phyloP scores from a whole-genome alignment of 2,797 vertebrate genomes.

The Manis crassicaudata region DNA sequence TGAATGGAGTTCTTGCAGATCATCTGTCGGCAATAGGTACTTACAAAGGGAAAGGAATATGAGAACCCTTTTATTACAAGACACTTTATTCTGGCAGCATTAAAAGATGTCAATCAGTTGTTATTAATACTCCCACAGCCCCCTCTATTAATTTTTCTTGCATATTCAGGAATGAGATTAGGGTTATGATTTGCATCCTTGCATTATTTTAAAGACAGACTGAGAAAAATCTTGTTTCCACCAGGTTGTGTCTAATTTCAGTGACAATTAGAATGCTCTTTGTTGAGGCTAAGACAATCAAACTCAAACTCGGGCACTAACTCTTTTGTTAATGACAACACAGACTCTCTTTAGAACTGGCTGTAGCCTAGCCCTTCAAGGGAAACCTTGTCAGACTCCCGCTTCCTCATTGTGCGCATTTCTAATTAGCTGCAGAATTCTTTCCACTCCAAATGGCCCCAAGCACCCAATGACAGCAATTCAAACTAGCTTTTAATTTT shows the following conservation, averaged over 20 bases:
- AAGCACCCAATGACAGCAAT: slow-evolving; percentile 51
- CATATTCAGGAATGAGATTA: slow-evolving; percentile 48
- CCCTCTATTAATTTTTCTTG: slow-evolving; percentile 22
- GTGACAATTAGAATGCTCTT: background rate
- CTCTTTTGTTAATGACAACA: background rate
- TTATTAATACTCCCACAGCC: background rate
- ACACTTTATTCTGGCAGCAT: background rate
- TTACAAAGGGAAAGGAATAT: slow-evolving; percentile 11
- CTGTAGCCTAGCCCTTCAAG: background rate
- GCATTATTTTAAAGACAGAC: slow-evolving; percentile 46
- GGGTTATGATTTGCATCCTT: background rate
- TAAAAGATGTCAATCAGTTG: slow-evolving; percentile 21
- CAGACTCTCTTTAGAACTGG: background rate
- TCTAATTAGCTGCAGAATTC: slow-evolving; percentile 55
- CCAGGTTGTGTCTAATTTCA: background rate
- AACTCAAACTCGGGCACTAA: background rate
- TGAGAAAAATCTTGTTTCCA: background rate
- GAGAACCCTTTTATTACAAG: background rate
- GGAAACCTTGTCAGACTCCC: background rate
- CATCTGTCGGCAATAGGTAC: background rate
- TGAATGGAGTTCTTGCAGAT: background rate
- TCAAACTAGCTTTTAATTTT: slow-evolving; percentile 69
- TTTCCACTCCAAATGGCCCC: slow-evolving; percentile 52
- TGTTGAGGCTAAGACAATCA: background rate
- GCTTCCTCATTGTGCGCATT: slow-evolving; percentile 22